Conservation (phyloP, 2,797 vertebrate species). For the Lutjanus argentimaculatus region DNA sequence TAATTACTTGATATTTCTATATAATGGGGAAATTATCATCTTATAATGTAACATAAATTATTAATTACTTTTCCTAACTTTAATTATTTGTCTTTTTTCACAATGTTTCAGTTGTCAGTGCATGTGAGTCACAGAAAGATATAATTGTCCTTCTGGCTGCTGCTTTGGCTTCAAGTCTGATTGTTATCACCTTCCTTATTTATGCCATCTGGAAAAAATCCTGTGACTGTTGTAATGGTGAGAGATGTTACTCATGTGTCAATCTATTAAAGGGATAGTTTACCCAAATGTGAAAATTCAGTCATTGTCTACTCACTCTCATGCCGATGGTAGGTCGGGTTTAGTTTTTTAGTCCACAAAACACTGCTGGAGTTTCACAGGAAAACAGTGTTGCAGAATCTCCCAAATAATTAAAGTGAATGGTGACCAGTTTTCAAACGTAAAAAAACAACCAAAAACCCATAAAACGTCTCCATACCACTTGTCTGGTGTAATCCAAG, state of each 20-base stretch:
- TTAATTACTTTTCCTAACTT: neutral
- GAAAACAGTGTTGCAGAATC: too few relatives aligned
- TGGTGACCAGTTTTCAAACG: too few relatives aligned
- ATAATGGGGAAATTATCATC: accelerated
- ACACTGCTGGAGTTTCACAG: too few relatives aligned
- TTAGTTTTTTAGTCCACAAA: too few relatives aligned
- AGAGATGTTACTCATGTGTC: neutral
- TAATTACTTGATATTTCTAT: neutral
- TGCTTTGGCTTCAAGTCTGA: constrained; percentile 10
- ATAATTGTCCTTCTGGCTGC: neutral
- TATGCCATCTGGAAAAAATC: constrained; percentile 16
- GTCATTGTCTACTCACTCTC: too few relatives aligned
- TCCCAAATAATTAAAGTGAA: too few relatives aligned
- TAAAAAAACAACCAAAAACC: too few relatives aligned
- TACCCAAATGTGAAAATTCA: too few relatives aligned
- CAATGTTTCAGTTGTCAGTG: neutral
- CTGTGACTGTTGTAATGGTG: constrained; percentile 20
- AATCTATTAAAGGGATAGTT: neutral
- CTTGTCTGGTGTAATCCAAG: too few relatives aligned
- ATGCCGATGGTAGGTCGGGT: too few relatives aligned
- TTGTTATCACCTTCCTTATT: constrained; percentile 4
- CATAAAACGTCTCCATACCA: too few relatives aligned
- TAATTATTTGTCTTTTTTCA: neutral
- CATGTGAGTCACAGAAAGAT: neutral
- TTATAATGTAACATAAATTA: neutral